These are phyloP conservation scores for Oscarella lobularis DNA, from an alignment of 37 sponge, comb jelly and placozoan species.

Conservation along the genomic window DNA sequence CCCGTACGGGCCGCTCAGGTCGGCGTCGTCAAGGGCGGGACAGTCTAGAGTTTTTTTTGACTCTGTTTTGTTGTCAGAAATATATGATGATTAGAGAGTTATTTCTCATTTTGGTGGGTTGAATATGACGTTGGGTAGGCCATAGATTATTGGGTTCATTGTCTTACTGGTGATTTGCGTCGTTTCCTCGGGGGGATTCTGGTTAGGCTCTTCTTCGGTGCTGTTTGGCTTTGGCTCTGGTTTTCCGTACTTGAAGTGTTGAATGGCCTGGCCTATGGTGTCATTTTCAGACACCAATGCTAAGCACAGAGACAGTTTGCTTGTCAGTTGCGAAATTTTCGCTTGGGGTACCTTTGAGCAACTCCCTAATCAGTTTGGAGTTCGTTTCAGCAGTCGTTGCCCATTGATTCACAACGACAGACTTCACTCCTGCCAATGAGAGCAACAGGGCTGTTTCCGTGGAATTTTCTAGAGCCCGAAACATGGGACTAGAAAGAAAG, in stretches of 20 bases:
- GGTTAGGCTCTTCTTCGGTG: conserved; percentile 1
- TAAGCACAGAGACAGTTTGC: too few species aligned
- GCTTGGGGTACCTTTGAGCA: background rate
- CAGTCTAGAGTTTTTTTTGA: background rate
- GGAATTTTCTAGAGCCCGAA: background rate
- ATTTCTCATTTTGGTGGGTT: background rate
- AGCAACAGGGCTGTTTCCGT: background rate
- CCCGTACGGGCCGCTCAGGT: conserved; percentile 88
- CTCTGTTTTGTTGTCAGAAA: background rate
- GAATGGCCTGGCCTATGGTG: background rate
- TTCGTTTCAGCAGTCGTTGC: background rate
- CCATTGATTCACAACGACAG: background rate
- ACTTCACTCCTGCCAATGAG: background rate
- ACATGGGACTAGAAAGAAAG: background rate
- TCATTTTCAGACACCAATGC: background rate
- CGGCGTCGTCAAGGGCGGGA: conserved; percentile 57
- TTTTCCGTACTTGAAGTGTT: background rate
- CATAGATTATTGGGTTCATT: background rate
- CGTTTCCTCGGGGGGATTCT: background rate
- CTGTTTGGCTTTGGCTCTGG: background rate
- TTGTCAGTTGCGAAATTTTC: too few species aligned
- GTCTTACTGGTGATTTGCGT: background rate
- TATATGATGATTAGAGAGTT: background rate
- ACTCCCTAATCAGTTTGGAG: background rate
- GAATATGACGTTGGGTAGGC: background rate